These are phyloP conservation scores for Tiliacea citrago DNA, from an alignment of 2,888 invertebrate genomes.

Conservation along the genomic window DNA sequence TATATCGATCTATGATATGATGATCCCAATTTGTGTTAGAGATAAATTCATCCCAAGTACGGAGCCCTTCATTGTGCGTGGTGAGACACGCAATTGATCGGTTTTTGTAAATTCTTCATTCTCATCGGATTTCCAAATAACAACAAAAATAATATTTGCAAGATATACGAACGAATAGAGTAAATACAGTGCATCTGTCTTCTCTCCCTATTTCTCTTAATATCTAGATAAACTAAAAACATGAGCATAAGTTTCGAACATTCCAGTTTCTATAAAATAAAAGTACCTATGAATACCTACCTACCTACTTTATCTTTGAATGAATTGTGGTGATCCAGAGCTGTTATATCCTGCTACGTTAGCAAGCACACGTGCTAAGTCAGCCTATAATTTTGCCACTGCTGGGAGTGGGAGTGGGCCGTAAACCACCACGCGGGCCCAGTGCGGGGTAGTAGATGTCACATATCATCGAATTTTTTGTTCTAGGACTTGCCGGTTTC, in stretches of 20 bases:
- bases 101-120: no score
- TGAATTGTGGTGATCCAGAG: not conserved
- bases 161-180: not conserved
- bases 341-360: not conserved
- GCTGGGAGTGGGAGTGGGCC: no score
- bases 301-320: not conserved
- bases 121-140: not conserved
- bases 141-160: not conserved
- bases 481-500: no score
- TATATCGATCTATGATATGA: no score
- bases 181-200: conserved; percentile 4
- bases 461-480: no score
- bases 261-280: not conserved
- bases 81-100: not conserved
- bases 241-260: not conserved
- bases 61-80: not conserved
- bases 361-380: not conserved
- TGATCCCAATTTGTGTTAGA: no score
- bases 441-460: no score
- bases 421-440: no score
- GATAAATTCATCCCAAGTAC: no score
- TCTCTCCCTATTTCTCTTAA: conserved; percentile 11
- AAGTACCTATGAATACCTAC: not conserved
- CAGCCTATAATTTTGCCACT: no score
- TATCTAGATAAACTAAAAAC: conserved; percentile 2